A percentile compares a stretch with the other conserved stretches of the same genome.
Evolutionary conservation across 2,113 vertebrate species (phyloP).

Genomic region (Orcinus orca): DNA sequence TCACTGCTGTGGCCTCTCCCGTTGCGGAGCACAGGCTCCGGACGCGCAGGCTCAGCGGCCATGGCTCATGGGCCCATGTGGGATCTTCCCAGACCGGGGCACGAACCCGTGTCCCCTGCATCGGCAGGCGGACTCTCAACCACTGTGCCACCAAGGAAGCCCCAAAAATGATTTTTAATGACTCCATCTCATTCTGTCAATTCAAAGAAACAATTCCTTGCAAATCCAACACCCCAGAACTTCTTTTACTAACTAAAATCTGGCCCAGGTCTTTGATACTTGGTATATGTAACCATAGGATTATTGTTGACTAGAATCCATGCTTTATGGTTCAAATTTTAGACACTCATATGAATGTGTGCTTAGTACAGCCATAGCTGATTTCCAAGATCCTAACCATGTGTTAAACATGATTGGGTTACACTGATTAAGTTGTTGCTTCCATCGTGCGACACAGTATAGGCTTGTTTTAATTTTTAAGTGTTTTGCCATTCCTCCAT

Average conservation of each 20-base stretch:
- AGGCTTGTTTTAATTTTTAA: slow-evolving; percentile 52
- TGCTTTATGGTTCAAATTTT: not conserved
- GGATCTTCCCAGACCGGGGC: too few species aligned
- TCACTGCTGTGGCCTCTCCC: too few species aligned
- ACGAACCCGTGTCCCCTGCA: too few species aligned
- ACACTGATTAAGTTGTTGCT: slow-evolving; percentile 42
- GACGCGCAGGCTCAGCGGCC: too few species aligned
- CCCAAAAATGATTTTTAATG: not conserved
- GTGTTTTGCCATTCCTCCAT: not conserved
- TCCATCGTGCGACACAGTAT: slow-evolving; percentile 2
- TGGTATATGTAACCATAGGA: not conserved
- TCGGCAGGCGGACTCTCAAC: too few species aligned
- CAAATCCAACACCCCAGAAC: not conserved
- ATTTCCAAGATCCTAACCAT: slow-evolving; percentile 15
- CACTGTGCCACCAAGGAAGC: too few species aligned
- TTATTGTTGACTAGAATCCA: not conserved
- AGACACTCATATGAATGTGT: not conserved
- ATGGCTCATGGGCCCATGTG: too few species aligned
- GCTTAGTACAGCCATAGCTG: not conserved
- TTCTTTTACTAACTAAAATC: slow-evolving; percentile 15
- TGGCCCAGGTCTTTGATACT: not conserved
- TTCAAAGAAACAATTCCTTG: not conserved
- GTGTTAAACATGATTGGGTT: not conserved
- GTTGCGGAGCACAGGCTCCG: too few species aligned
- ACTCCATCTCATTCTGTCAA: not conserved